Percentiles rank a stretch among this genome's conserved stretches.
Conservation (phyloP, 2,888 invertebrate species). For the Magallana nippona region DNA sequence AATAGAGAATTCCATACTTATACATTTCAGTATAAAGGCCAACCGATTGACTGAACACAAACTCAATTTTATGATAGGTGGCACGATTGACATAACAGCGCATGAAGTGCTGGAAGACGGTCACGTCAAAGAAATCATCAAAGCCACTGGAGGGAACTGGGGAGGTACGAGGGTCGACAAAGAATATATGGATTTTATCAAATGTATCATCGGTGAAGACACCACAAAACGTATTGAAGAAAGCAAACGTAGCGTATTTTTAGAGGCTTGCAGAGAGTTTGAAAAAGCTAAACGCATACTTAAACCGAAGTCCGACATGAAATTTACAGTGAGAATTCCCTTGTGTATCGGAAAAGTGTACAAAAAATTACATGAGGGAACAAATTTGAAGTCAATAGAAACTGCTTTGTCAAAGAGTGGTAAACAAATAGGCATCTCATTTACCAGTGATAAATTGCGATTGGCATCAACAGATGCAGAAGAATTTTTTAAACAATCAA, state of each 20-base stretch:
- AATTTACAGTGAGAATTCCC: not conserved
- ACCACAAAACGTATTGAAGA: not conserved
- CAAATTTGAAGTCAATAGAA: not conserved
- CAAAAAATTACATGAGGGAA: not conserved
- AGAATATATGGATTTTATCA: not conserved
- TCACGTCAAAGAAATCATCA: not conserved
- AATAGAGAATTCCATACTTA: no score
- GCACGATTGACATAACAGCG: not conserved
- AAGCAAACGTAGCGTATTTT: not conserved
- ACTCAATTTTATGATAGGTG: no score
- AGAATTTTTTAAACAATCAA: not conserved
- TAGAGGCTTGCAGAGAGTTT: not conserved
- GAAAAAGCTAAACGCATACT: not conserved
- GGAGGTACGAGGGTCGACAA: not conserved
- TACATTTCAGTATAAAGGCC: no score
- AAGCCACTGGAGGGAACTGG: not conserved
- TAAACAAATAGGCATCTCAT: not conserved
- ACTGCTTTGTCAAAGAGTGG: not conserved
- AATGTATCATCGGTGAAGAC: not conserved
- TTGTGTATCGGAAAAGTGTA: not conserved
- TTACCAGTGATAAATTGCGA: not conserved
- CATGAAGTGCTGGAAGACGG: constrained; percentile 1
- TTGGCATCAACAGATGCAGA: not conserved
- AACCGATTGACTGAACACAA: no score
- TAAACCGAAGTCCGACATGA: not conserved